phyloP scores from a whole-genome alignment of 2,797 vertebrate genomes.

The Tangara arthus region DNA sequence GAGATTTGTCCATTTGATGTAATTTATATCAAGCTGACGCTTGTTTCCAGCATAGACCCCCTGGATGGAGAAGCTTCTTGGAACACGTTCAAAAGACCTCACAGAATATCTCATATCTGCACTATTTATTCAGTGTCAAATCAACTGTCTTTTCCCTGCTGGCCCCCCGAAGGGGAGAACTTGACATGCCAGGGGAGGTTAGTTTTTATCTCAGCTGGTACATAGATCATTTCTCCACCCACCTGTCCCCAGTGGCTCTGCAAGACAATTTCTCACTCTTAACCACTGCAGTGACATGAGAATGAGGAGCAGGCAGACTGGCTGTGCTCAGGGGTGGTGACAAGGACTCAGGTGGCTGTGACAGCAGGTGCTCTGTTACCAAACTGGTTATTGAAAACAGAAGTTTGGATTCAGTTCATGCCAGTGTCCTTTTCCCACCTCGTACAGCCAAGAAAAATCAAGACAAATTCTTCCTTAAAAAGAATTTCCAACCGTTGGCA shows the following conservation, averaged over 20 bases:
- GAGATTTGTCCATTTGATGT: constrained; percentile 64
- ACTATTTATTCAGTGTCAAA: constrained; percentile 26
- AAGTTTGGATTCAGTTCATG: not conserved
- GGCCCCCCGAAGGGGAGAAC: constrained; percentile 30
- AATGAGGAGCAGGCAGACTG: not conserved
- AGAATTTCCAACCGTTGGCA: not conserved
- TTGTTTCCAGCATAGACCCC: constrained; percentile 46
- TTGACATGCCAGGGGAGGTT: not conserved
- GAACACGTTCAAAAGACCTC: constrained; percentile 29
- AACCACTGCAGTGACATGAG: constrained; percentile 12
- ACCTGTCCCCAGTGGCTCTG: constrained; percentile 52
- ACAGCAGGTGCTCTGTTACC: not conserved
- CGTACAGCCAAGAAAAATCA: not conserved
- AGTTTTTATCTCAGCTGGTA: constrained; percentile 49
- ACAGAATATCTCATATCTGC: constrained; percentile 33
- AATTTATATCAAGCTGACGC: constrained; percentile 43
- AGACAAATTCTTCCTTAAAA: not conserved
- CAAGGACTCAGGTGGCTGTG: not conserved
- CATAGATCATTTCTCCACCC: constrained; percentile 46
- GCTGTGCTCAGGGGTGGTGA: not conserved
- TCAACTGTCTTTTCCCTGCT: constrained; percentile 11
- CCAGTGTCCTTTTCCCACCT: not conserved
- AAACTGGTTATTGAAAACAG: not conserved
- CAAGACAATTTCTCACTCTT: constrained; percentile 6
- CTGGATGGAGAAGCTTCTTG: constrained; percentile 18